Conservation (phyloP, 2,888 invertebrate species). For the Crossocerus cetratus region DNA sequence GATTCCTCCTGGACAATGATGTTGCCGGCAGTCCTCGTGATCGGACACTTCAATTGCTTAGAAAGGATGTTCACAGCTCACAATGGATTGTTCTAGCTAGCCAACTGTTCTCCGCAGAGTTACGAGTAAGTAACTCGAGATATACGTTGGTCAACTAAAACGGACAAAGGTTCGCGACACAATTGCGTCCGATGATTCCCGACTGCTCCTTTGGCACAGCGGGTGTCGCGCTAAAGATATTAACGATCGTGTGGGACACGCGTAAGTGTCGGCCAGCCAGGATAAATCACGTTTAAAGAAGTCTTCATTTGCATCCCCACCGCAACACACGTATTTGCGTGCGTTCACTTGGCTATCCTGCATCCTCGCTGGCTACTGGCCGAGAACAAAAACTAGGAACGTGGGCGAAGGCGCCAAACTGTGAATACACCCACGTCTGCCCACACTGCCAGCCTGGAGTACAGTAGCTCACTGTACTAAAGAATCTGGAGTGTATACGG, state of each 20-base stretch:
- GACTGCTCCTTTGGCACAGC: conserved; percentile 19
- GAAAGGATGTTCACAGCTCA: not conserved
- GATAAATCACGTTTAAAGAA: too few relatives aligned
- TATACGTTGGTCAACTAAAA: conserved; percentile 28
- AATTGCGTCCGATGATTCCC: conserved; percentile 30
- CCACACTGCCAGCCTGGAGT: conserved; percentile 43
- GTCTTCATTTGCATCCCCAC: too few relatives aligned
- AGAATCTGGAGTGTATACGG: not conserved
- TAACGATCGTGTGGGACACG: conserved; percentile 10
- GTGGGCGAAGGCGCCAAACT: conserved; percentile 45
- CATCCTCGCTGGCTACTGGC: conserved; percentile 18
- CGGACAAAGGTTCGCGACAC: conserved; percentile 34
- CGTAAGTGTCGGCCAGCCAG: too few relatives aligned
- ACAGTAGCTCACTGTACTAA: conserved; percentile 51
- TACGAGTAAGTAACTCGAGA: conserved; percentile 35
- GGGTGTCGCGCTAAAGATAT: not conserved
- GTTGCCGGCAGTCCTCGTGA: too few relatives aligned
- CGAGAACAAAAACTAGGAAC: conserved; percentile 23
- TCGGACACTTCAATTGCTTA: too few relatives aligned
- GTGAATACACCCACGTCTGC: conserved; percentile 37
- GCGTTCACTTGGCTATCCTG: conserved; percentile 9
- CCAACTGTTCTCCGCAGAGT: conserved; percentile 12
- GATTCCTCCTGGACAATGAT: too few relatives aligned
- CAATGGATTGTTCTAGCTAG: conserved; percentile 42
- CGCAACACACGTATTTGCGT: not conserved